Evolutionary conservation across 2,888 invertebrate genomes (phyloP), one percentile per base, ranked within the genome.

Genomic region (Hirtodrosophila trivittata): DNA sequence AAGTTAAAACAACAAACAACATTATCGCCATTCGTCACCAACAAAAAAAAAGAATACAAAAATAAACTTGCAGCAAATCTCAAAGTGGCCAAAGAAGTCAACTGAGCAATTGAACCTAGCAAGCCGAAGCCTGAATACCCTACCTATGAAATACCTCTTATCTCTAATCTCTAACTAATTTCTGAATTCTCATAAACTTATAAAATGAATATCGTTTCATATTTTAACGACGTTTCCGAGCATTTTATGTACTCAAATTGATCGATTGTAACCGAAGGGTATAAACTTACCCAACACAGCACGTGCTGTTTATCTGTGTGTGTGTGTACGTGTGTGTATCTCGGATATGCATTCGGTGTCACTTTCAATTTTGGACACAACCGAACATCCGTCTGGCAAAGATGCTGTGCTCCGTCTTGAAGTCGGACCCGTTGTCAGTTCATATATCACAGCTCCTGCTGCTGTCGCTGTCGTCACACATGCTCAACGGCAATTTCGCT

Each of bases 1-100:
- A 86, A 85, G 74, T 77, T 77, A 69, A 75, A 83, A 82, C 73
- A 83, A 83, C 87, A 85, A 87, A 81, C 81, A 76, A 78, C 60
- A 86, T 84, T 87, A 87, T 85, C 85, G 78, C 82, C 87, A 86
- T 86, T 86, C 87, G 86, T 84, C 84, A 87, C 71, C 58, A 68
- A 13, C 12, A 30, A 21, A 51, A 18, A 21, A 16, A 42, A 51
- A 25, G 26, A 50, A 30, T 30, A 13, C 1, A 18, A 33, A 39
- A 30, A 21, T 14, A 33, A 35, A 30, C 30, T 21, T 46, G 26
- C 35, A 49, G 42, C 63, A 67, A 74, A 63, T 56, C 56, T 63
- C 58, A 45, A 73, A 68, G 51, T 66, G 66, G 43, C 60, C 71
- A 56, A 60, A 9, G 18, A 59, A 56, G 57, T 57, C 52, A 58